Base-by-base conservation (phyloP, 1,140 invertebrate genomes). In the Helicoverpa zea region DNA sequence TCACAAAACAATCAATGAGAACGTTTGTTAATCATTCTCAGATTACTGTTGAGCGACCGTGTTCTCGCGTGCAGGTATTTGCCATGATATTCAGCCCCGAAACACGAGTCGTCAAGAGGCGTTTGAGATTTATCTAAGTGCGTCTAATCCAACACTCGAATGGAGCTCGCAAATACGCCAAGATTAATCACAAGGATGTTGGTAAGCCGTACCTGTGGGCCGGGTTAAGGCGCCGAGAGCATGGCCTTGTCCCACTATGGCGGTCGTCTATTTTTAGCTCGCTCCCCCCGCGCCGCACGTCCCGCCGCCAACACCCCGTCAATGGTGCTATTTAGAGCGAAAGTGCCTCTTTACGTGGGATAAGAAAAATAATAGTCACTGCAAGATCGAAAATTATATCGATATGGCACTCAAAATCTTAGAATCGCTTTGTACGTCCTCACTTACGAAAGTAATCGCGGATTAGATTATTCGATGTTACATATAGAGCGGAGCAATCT, bases 181-280 rank as follows among this genome's bases (percentile, higher is more conserved):
- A 86, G 88, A 92, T 89, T 91, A 91, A 89, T 91, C 85, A 84
- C 84, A 88, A 91, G 90, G 90, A 91, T 90, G 88, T 86, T 85
- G 74, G 72, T 83, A 86, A 87, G 83, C 79, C 80, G 74, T 85
- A 89, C 88, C 89, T 90, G 87, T 72, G 74, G 84, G 76, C 78
- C 84, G 84, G 84, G 84, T 83, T 87, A 88, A 84, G 86, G 77
- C 86, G 79, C 81, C 64, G 81, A 85, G 87, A 83, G 83, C 86
- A 76, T 66, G 87, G 87, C 91, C 89, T 92, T 92, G 90, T 80
- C 87, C 87, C 76, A 91, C 80, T 89, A 84, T 82, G 87, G 81
- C 86, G 90, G 89, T 81, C 89, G 87, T 89, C 91, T 93, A 93
- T 91, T 87, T 93, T 87, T 92, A 92, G 91, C 85, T 70, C 84